Evolutionary conservation across 2,888 invertebrate species (phyloP).

Genomic region (Sipha maydis): DNA sequence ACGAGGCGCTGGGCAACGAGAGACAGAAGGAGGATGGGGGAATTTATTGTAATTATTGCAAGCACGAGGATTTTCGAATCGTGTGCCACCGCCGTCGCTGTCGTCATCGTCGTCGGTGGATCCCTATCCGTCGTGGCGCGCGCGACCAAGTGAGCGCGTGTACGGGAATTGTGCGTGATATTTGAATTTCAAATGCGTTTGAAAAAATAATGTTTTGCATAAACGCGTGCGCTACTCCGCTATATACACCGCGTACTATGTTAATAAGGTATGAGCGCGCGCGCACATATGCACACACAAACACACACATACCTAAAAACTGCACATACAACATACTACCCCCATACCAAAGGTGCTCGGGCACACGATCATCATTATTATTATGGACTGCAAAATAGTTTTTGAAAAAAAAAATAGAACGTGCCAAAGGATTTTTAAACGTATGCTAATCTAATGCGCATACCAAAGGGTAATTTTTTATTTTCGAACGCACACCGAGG

Average conservation of each 20-base stretch:
- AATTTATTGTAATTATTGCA: background rate
- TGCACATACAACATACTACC: background rate
- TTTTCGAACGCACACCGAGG: slow-evolving; percentile 6
- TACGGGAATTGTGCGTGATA: background rate
- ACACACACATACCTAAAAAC: background rate
- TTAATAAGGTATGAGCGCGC: slow-evolving; percentile 42
- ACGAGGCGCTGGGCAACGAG: background rate
- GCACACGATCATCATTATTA: slow-evolving; percentile 35
- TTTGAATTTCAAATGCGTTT: slow-evolving; percentile 59
- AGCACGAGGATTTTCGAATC: slow-evolving; percentile 26
- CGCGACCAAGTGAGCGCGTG: background rate
- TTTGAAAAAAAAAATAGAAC: slow-evolving; percentile 44
- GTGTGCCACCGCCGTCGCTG: slow-evolving; percentile 6
- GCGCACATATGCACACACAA: background rate
- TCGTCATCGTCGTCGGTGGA: background rate
- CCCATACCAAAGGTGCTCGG: background rate
- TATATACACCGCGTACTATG: too few relatives aligned
- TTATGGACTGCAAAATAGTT: slow-evolving; percentile 44
- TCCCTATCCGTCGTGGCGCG: background rate
- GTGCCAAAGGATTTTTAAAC: slow-evolving; percentile 53
- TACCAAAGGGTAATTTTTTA: slow-evolving; percentile 25
- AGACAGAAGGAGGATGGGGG: background rate
- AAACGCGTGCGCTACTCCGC: slow-evolving; percentile 46
- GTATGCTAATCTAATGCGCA: slow-evolving; percentile 50
- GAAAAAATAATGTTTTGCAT: slow-evolving; percentile 48